These are phyloP conservation scores for Cynocephalus volans DNA, from an alignment of 2,113 vertebrate genomes.

Conservation along the genomic window DNA sequence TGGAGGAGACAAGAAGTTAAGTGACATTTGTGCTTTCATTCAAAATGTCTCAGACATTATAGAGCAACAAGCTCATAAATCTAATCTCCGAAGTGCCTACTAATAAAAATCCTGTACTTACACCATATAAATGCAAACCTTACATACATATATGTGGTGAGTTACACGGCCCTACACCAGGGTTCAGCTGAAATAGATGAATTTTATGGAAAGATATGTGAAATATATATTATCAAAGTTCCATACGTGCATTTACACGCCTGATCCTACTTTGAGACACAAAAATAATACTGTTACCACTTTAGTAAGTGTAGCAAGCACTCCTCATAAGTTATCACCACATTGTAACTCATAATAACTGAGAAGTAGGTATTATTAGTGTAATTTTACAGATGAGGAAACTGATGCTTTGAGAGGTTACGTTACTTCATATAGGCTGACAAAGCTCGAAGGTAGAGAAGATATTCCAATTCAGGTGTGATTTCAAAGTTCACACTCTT, in stretches of 20 bases:
- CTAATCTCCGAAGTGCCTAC: not conserved
- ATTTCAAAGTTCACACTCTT: not conserved
- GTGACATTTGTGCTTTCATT: conserved; percentile 39
- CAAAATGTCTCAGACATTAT: conserved; percentile 29
- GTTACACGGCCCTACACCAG: not conserved
- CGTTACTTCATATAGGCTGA: not conserved
- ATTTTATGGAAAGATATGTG: not conserved
- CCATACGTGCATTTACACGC: not conserved
- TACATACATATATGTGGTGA: not conserved
- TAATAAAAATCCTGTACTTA: conserved; percentile 7
- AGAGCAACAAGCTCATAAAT: conserved; percentile 64
- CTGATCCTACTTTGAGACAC: not conserved
- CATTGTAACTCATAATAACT: not conserved
- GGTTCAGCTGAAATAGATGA: not conserved
- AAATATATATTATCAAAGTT: not conserved
- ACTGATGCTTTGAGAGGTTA: not conserved
- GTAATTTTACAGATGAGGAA: not conserved
- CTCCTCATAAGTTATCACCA: not conserved
- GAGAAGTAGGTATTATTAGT: not conserved
- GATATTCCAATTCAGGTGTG: not conserved
- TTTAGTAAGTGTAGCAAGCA: not conserved
- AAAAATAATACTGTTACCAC: not conserved
- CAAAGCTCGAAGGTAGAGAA: not conserved
- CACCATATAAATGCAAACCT: not conserved
- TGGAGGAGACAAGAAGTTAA: conserved; percentile 49